Evolutionary conservation across 2,797 vertebrate species (phyloP).

Genomic region (Dermochelys coriacea): DNA sequence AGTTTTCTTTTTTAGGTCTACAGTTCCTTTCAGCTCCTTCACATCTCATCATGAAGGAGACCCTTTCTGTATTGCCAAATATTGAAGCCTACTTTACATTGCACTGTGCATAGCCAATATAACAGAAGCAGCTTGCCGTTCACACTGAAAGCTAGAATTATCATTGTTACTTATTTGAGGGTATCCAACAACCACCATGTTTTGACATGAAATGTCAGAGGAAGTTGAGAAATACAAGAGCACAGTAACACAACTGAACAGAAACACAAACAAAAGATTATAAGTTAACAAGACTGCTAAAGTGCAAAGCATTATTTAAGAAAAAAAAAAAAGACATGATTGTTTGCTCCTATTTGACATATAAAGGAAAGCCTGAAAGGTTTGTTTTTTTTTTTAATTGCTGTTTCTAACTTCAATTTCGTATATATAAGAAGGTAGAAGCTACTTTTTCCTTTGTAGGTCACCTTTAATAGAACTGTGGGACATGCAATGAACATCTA

Average conservation of each 20-base stretch:
- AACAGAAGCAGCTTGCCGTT: not conserved
- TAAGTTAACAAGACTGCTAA: not conserved
- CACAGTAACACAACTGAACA: fast-evolving
- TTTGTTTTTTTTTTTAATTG: not conserved
- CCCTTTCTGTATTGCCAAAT: not conserved
- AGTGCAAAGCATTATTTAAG: not conserved
- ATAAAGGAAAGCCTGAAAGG: not conserved
- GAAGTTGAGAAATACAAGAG: not conserved
- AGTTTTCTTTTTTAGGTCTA: constrained; percentile 34
- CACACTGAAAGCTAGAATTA: not conserved
- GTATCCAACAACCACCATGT: not conserved
- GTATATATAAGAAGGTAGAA: not conserved
- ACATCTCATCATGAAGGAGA: not conserved
- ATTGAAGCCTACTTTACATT: not conserved
- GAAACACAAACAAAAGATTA: not conserved
- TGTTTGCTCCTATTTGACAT: not conserved
- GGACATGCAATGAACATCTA: not conserved
- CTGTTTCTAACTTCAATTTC: not conserved
- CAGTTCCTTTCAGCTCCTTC: constrained; percentile 30
- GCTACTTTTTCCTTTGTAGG: not conserved
- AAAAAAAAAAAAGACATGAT: not conserved
- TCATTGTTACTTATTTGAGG: not conserved
- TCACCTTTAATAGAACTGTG: not conserved
- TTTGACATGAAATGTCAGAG: not conserved
- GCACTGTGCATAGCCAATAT: fast-evolving